phyloP scores from a whole-genome alignment of 2,797 vertebrate genomes.

The Fratercula arctica region DNA sequence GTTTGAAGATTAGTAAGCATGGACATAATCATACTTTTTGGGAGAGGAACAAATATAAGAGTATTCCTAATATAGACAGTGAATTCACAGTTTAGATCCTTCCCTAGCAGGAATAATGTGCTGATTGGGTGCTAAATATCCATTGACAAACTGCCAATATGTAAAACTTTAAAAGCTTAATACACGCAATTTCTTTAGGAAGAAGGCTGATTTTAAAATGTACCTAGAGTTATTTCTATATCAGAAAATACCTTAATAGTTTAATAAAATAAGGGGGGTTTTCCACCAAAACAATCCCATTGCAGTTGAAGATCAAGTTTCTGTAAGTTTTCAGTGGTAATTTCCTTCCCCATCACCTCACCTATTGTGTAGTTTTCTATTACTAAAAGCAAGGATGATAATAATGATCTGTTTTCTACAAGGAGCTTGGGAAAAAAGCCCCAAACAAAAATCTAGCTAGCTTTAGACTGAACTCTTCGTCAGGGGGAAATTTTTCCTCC shows the following conservation, averaged over 20 bases:
- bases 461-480: background rate
- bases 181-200: background rate
- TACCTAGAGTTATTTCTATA: background rate
- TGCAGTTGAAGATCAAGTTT: background rate
- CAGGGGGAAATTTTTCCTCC: background rate
- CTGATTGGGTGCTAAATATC: background rate
- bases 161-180: background rate
- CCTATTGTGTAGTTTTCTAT: background rate
- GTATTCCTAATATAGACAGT: background rate
- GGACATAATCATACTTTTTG: background rate
- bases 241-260: background rate
- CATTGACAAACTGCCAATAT: background rate
- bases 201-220: background rate
- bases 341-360: background rate
- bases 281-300: background rate
- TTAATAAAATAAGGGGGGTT: fast-evolving
- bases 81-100: background rate
- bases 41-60: background rate
- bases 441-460: background rate
- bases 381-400: background rate
- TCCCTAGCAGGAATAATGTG: background rate
- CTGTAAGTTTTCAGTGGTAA: background rate
- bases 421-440: background rate
- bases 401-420: background rate
- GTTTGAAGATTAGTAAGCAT: background rate